These are phyloP conservation scores for Chloroceryle aenea DNA, from an alignment of 2,113 vertebrate species.

Conservation along the genomic window DNA sequence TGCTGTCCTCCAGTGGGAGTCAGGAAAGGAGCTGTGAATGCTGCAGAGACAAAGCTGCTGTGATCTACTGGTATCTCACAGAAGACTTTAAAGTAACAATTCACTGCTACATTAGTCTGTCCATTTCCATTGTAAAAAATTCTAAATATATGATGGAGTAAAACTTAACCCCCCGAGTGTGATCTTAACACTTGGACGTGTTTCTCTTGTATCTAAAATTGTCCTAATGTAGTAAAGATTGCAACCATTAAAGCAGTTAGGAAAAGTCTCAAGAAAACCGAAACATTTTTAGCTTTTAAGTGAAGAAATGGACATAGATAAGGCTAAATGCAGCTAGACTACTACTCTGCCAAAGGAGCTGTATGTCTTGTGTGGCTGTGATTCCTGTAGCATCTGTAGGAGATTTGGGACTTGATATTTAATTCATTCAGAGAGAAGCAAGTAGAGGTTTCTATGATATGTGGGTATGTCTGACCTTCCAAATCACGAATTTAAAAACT, in stretches of 20 bases:
- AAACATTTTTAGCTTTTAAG: neutral
- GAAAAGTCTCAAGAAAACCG: neutral
- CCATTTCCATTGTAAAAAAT: neutral
- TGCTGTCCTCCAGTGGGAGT: neutral
- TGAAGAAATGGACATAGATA: neutral
- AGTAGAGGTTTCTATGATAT: neutral
- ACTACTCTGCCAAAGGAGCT: neutral
- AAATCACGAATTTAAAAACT: neutral
- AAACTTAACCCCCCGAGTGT: neutral
- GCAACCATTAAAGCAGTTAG: neutral
- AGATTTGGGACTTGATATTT: neutral
- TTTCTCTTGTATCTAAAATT: neutral
- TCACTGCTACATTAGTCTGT: neutral
- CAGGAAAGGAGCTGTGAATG: neutral
- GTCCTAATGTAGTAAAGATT: neutral
- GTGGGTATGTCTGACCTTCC: neutral
- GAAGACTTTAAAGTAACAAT: neutral
- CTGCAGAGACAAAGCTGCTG: neutral
- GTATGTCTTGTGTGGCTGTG: neutral
- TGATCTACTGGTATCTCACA: neutral
- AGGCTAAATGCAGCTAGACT: neutral
- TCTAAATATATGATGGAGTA: neutral
- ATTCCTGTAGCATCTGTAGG: neutral
- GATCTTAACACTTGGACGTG: neutral
- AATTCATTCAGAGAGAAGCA: neutral